phyloP scores from a whole-genome alignment of 1,140 invertebrate genomes.

The Hycleus cichorii region DNA sequence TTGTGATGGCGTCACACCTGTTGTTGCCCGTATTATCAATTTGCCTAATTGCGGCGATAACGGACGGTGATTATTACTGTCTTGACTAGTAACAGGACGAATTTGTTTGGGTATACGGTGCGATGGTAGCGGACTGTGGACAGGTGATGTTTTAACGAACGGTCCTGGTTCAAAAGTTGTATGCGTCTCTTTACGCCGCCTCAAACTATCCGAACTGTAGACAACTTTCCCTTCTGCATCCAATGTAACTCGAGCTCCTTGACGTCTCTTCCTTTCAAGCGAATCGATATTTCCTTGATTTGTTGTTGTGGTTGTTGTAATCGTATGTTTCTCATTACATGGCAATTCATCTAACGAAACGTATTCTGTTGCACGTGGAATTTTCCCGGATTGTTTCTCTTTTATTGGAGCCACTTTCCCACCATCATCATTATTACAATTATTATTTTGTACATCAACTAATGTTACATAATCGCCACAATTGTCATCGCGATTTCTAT shows the following conservation, averaged over 20 bases:
- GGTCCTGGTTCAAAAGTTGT: conserved; percentile 79
- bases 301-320: conserved; percentile 31
- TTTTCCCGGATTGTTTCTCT: conserved; percentile 49
- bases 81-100: conserved; percentile 36
- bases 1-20: conserved; percentile 40
- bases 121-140: conserved; percentile 42
- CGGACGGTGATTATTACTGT: conserved; percentile 14
- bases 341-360: conserved; percentile 74
- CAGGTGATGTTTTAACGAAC: conserved; percentile 51
- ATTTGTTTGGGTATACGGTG: conserved; percentile 39
- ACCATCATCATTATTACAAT: conserved; percentile 50
- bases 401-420: conserved; percentile 47
- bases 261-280: conserved; percentile 44
- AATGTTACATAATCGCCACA: conserved; percentile 79
- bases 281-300: conserved; percentile 39
- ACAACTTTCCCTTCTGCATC: conserved; percentile 85
- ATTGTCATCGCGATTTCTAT: conserved; percentile 39
- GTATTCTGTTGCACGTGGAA: conserved; percentile 59
- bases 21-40: conserved; percentile 55
- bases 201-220: conserved; percentile 81
- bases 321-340: conserved; percentile 39
- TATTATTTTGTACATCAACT: conserved; percentile 70
- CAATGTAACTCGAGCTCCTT: conserved; percentile 73
- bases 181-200: conserved; percentile 69
- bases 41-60: conserved; percentile 51